Evolutionary conservation across 1,140 invertebrate genomes (phyloP).

Genomic region (Drusus annulatus): DNA sequence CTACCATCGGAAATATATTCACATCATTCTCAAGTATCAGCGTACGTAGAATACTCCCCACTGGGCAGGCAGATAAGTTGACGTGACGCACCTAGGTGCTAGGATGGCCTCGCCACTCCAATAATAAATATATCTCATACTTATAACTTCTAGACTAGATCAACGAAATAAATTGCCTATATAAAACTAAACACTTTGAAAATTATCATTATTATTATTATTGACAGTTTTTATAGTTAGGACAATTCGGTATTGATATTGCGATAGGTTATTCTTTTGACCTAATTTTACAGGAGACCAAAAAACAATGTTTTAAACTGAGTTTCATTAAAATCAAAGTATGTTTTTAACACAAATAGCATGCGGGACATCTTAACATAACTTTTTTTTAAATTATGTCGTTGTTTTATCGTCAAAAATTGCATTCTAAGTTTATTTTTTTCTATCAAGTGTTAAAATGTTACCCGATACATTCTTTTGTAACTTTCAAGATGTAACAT

Average conservation of each 20-base stretch:
- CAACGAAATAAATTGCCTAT: neutral
- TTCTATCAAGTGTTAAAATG: too few relatives aligned
- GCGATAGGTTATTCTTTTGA: too few relatives aligned
- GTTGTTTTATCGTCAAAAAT: neutral
- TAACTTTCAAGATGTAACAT: too few relatives aligned
- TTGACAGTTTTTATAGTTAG: neutral
- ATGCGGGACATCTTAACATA: neutral
- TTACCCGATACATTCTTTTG: too few relatives aligned
- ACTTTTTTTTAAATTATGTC: too few relatives aligned
- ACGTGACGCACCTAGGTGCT: neutral
- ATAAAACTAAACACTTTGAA: neutral
- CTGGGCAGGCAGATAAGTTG: neutral
- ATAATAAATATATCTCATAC: neutral
- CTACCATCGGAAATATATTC: neutral
- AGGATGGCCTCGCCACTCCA: too few relatives aligned
- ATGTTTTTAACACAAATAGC: neutral
- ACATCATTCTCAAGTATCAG: neutral
- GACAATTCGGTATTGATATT: neutral
- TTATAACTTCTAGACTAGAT: slow-evolving; percentile 10
- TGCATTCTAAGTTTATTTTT: neutral
- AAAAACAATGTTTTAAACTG: too few relatives aligned
- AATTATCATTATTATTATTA: too few relatives aligned
- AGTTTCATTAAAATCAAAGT: neutral
- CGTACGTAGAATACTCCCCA: neutral
- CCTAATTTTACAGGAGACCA: too few relatives aligned